Evolutionary conservation across 2,113 vertebrate genomes (phyloP), one percentile per base, ranked within the genome.

Genomic region (Zeus faber): DNA sequence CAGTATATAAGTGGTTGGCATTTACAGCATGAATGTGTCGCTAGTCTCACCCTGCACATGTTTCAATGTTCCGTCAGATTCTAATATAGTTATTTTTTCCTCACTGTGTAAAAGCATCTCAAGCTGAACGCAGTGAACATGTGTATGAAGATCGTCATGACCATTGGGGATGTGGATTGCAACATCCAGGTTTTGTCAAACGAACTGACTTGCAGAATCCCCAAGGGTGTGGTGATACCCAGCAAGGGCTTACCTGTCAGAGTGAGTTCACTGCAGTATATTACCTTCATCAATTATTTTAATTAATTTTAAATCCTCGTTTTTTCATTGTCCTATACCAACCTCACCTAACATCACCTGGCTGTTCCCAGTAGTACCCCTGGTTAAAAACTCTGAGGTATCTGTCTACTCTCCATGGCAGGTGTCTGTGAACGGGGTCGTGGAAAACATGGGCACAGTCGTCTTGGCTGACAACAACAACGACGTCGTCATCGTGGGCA

Each of bases 101-200:
- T 39, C 16, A 5, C 43, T 29, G 2, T 46, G 0, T 27, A 20
- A 60, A 86, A 99, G 96, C 95, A 98, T 48, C 3, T 60, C 1
- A 91, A 92, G 10, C 82, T 99, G 70, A 80, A 87, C 0, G 43
- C 72, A 0, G 85, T 94, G 59, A 83, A 55, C 1, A 1, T 39
- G 17, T 99, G 96, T 23, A 89, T 98, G 91, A 82, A 78, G 27
- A 82, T 99, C 78, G 87, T 65, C 11, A 91, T 98, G 92, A 92
- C 74, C 0, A 87, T 99, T 50, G 92, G 85, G 4, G 90, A 80
- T 16, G 65, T 44, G 54, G 54, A 87, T 65, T 99, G 95, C 79
- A 83, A 87, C 0, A 87, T 84, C 13, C 77, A 77, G 6, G 80
- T 98, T 59, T 72, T 92, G 72, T 83, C 83, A 11, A 93, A 93